Base-by-base conservation (phyloP, 2,888 invertebrate species). In the Rhogogaster chlorosoma region DNA sequence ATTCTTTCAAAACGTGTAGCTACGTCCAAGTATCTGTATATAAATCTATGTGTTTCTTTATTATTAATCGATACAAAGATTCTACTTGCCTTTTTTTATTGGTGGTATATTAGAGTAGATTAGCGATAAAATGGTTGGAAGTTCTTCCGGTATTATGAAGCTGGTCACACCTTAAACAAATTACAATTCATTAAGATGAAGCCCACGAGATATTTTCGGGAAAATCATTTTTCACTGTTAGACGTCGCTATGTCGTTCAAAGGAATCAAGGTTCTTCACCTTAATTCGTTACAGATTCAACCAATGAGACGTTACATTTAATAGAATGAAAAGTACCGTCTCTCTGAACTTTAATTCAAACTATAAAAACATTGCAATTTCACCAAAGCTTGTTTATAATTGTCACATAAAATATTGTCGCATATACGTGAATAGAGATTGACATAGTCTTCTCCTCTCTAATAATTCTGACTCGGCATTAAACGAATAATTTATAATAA, bases 91-190 rank as follows among this genome's bases (percentile, higher is more conserved):
- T 96, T 97, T 98, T 90, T 97, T 97, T 12, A 98, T 95, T 0
- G 97, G 97, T 5, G 98, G 97, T 86, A 98, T 97, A 90, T 97
- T 97, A 10, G 97, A 97, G 92, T 97, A 98, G 0, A 97, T 95
- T 4, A 98, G 94, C 0, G 97, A 97, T 9, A 98, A 94, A 45
- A 97, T 91, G 0, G 97, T 97, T 0, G 97, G 97, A 80, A 98
- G 89, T 93, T 98, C 97, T 90, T 97, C 97, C 0, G 98, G 97
- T 45, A 98, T 95, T 88, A 98, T 96, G 29, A 97, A 93, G 0
- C 95, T 94, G 80, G 94, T 93, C 0, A 93, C 93, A 71, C 92
- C 95, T 96, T 94, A 77, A 95, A 95, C 36, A 80, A 86, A 89
- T 84, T 84, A 38, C 42, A 75, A 53, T 84, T 49, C 38, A 64